These are phyloP conservation scores for Drosophila putrida DNA, from an alignment of 2,888 invertebrate genomes.

Conservation along the genomic window DNA sequence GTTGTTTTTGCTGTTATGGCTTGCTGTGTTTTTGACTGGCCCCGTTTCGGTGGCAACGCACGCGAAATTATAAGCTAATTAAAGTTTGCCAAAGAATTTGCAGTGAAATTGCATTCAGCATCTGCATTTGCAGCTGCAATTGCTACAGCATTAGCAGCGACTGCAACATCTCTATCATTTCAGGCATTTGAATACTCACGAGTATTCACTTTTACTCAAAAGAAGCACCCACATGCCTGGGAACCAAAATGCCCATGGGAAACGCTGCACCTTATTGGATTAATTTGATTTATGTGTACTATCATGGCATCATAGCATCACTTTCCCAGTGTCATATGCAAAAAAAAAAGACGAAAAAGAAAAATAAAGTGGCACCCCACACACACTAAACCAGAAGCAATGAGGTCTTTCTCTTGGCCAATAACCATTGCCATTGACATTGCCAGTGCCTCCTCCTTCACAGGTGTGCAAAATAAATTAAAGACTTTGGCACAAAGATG, in stretches of 20 bases:
- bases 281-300: slow-evolving; percentile 71
- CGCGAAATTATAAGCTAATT: slow-evolving; percentile 75
- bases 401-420: slow-evolving; percentile 39
- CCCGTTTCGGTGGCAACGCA: slow-evolving; percentile 62
- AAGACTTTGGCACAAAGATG: slow-evolving; percentile 51
- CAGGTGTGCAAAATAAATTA: slow-evolving; percentile 83
- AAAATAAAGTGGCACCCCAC: slow-evolving; percentile 2
- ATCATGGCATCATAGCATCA: slow-evolving; percentile 20
- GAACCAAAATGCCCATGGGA: slow-evolving; percentile 56
- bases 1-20: slow-evolving; percentile 27
- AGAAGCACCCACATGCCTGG: slow-evolving; percentile 58
- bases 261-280: slow-evolving; percentile 65
- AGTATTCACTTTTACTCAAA: slow-evolving; percentile 55
- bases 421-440: slow-evolving; percentile 25
- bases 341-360: slow-evolving; percentile 20
- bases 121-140: slow-evolving; percentile 7
- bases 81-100: slow-evolving; percentile 58
- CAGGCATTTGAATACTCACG: slow-evolving; percentile 31
- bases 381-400: slow-evolving; percentile 70
- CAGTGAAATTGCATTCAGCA: slow-evolving; percentile 59
- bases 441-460: slow-evolving; percentile 31
- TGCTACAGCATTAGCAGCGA: slow-evolving; percentile 4
- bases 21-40: slow-evolving; percentile 58
- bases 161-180: slow-evolving; percentile 36
- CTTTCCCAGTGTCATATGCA: slow-evolving; percentile 72